These are phyloP conservation scores for Tapirus indicus DNA, from an alignment of 2,797 vertebrate genomes.

Conservation along the genomic window DNA sequence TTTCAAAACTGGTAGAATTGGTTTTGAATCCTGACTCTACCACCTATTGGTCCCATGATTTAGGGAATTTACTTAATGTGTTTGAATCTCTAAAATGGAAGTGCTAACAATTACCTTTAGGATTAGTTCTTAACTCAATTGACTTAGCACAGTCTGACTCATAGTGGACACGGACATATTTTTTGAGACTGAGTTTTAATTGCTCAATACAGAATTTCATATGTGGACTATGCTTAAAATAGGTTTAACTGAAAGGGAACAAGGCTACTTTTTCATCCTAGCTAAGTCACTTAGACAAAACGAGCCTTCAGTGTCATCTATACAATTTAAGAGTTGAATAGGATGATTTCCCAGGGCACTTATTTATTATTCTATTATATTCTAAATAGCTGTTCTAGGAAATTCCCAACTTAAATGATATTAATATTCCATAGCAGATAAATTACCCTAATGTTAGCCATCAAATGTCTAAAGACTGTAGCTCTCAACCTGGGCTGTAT, in stretches of 20 bases:
- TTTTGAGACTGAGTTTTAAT: conserved; percentile 36
- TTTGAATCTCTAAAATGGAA: not conserved
- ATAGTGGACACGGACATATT: not conserved
- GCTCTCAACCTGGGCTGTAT: not conserved
- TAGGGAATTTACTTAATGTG: not conserved
- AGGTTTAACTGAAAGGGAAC: not conserved
- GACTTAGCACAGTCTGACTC: not conserved
- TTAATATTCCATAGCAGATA: conserved; percentile 12
- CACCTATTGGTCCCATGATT: not conserved
- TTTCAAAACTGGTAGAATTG: not conserved
- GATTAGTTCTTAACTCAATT: not conserved
- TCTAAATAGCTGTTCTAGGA: conserved; percentile 6
- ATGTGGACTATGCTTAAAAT: not conserved
- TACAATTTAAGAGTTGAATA: not conserved
- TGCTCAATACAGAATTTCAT: not conserved
- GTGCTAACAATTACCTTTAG: not conserved
- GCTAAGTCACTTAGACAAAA: not conserved
- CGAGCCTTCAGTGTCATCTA: not conserved
- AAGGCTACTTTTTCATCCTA: not conserved
- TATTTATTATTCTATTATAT: conserved; percentile 60
- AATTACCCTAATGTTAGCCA: conserved; percentile 19
- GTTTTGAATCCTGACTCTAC: not conserved
- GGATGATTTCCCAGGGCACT: conserved; percentile 9
- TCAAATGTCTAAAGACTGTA: not conserved
- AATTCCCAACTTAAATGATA: conserved; percentile 53